Conservation (phyloP, 2,113 vertebrate species). For the Notarius lentiginosus region DNA sequence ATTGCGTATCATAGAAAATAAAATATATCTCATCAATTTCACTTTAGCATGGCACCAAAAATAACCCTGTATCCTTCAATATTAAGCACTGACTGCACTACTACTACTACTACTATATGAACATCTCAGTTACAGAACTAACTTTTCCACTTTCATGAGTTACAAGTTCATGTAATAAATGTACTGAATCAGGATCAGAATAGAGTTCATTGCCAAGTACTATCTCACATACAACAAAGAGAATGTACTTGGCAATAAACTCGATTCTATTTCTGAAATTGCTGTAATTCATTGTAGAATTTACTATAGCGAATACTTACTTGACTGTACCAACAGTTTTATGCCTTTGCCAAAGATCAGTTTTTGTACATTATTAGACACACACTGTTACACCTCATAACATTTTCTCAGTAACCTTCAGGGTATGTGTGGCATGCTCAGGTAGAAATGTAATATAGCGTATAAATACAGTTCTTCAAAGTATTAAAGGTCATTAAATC, state of each 20-base stretch:
- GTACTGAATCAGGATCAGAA: too few relatives aligned
- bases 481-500: background rate
- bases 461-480: background rate
- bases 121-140: background rate
- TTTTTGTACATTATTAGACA: constrained; percentile 22
- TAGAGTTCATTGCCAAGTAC: too few relatives aligned
- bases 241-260: too few relatives aligned
- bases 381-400: constrained; percentile 35
- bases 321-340: constrained; percentile 35
- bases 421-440: background rate
- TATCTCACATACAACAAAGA: too few relatives aligned
- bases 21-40: too few relatives aligned
- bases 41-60: too few relatives aligned
- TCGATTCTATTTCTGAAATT: too few relatives aligned
- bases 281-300: background rate
- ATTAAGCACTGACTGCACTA: background rate
- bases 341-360: constrained; percentile 46
- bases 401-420: background rate
- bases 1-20: too few relatives aligned
- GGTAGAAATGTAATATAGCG: background rate
- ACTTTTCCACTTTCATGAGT: background rate
- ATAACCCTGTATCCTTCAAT: background rate
- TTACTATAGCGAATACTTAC: background rate
- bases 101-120: background rate
- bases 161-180: background rate